Conservation (phyloP, 1,140 invertebrate species). For the Chelonus insularis region DNA sequence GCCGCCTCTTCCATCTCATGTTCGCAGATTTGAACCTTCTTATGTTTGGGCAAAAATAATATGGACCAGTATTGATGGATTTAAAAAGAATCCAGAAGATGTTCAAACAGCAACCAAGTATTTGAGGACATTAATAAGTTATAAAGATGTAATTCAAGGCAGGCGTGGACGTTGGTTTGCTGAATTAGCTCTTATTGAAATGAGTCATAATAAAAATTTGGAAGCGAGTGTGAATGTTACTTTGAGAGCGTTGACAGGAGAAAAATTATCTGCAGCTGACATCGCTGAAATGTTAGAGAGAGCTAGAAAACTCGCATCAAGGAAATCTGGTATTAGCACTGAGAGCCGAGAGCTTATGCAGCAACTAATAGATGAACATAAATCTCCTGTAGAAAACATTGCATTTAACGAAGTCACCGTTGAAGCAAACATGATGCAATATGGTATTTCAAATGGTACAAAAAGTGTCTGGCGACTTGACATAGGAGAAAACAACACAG, state of each 20-base stretch:
- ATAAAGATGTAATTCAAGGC: slow-evolving; percentile 34
- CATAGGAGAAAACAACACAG: slow-evolving; percentile 25
- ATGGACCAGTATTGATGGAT: slow-evolving; percentile 41
- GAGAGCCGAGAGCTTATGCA: slow-evolving; percentile 26
- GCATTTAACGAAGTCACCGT: slow-evolving; percentile 28
- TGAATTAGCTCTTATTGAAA: slow-evolving; percentile 49
- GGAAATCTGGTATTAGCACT: slow-evolving; percentile 34
- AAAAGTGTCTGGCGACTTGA: slow-evolving; percentile 45
- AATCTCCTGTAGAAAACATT: background rate
- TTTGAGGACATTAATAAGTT: slow-evolving; percentile 40
- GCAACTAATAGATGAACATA: background rate
- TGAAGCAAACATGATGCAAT: slow-evolving; percentile 27
- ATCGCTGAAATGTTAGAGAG: slow-evolving; percentile 35
- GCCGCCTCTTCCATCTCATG: slow-evolving; percentile 39
- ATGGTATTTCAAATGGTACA: slow-evolving; percentile 24
- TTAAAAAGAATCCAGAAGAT: slow-evolving; percentile 45
- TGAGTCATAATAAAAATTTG: slow-evolving; percentile 42
- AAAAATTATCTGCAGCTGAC: slow-evolving; percentile 38
- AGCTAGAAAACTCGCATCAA: slow-evolving; percentile 37
- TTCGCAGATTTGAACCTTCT: slow-evolving; percentile 41
- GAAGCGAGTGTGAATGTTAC: slow-evolving; percentile 35
- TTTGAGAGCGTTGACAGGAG: slow-evolving; percentile 34
- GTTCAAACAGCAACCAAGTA: slow-evolving; percentile 29
- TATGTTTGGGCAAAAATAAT: slow-evolving; percentile 50
- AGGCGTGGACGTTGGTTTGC: slow-evolving; percentile 41